phyloP scores from a whole-genome alignment of 2,888 invertebrate species.

The Pachliopta kotzebuea region DNA sequence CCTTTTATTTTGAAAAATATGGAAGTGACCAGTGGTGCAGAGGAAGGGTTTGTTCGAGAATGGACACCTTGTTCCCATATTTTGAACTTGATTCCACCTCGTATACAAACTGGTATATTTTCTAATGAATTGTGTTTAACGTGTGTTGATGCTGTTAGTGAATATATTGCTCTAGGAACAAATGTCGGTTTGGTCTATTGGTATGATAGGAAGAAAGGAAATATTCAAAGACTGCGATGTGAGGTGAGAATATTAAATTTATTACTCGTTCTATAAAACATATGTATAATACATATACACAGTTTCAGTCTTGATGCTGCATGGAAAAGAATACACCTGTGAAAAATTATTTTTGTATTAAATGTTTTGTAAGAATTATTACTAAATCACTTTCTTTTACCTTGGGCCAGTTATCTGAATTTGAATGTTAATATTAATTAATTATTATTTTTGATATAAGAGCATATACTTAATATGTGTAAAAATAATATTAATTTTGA shows the following conservation, averaged over 20 bases:
- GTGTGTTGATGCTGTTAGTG: constrained; percentile 89
- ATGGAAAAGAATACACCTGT: background rate
- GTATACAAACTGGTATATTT: constrained; percentile 87
- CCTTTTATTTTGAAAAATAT: constrained; percentile 41
- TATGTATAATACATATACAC: too few relatives aligned
- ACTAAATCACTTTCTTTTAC: constrained; percentile 39
- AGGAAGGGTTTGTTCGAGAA: constrained; percentile 83
- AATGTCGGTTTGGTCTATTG: constrained; percentile 93
- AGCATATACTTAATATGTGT: too few relatives aligned
- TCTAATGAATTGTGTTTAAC: constrained; percentile 88
- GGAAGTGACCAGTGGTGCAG: constrained; percentile 69
- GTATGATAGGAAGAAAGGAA: constrained; percentile 89
- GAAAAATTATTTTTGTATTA: background rate
- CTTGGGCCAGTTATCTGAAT: constrained; percentile 43
- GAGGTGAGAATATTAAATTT: constrained; percentile 81
- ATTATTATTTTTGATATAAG: too few relatives aligned
- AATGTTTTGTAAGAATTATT: background rate
- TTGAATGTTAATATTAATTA: too few relatives aligned
- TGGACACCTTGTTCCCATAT: constrained; percentile 90
- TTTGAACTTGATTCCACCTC: constrained; percentile 87
- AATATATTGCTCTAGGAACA: constrained; percentile 91
- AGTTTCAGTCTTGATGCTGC: background rate
- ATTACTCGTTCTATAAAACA: background rate
- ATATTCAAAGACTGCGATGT: constrained; percentile 88
- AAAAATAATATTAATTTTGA: too few relatives aligned